Base-by-base conservation (phyloP, 1,140 invertebrate species). In the Pentalonia nigronervosa region DNA sequence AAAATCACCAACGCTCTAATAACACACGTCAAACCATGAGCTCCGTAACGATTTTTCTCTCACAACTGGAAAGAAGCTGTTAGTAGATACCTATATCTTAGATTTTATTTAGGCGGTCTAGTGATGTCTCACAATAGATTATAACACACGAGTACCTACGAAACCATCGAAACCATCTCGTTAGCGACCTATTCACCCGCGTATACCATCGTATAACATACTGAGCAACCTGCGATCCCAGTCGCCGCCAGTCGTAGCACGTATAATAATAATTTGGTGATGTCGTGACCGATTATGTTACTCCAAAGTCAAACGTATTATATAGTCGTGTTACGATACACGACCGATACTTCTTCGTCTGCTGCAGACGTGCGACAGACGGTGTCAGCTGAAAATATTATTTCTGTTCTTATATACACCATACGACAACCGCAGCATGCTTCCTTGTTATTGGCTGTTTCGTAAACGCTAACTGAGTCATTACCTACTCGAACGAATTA, bases 81-180 rank as follows among this genome's bases (percentile, higher is more conserved):
- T 7, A 6, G 1, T 41, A 41, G 4, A 4, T 76, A n/a, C 4
- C 50, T 53, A 4, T 76, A n/a, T 1, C 50, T 53, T 53, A 23
- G 30, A 76, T 76, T n/a, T 76, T 34, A 76, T 76, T 76, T 76
- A n/a, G 30, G 60, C 60, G 14, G 60, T 67, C 30, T 67, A 11
- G 30, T 4, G 30, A 14, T 76, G n/a, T n/a, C n/a, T 76, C n/a
- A 76, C 60, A 76, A 67, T 67, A n/a, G 60, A 67, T 4, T n/a
- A 30, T 60, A 47, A 25, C 23, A 60, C 6, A 30, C 8, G 17
- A 3, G 17, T 50, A 50, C 17, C 3, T 50, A 76, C n/a, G n/a
- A 76, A 76, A 76, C n/a, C n/a, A 76, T n/a, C 60, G 60, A 76
- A 34, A 76, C n/a, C 60, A n/a, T 76, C 60, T 76, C 60, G 60